Conservation (phyloP, 2,888 invertebrate species). For the Cenopis cana region DNA sequence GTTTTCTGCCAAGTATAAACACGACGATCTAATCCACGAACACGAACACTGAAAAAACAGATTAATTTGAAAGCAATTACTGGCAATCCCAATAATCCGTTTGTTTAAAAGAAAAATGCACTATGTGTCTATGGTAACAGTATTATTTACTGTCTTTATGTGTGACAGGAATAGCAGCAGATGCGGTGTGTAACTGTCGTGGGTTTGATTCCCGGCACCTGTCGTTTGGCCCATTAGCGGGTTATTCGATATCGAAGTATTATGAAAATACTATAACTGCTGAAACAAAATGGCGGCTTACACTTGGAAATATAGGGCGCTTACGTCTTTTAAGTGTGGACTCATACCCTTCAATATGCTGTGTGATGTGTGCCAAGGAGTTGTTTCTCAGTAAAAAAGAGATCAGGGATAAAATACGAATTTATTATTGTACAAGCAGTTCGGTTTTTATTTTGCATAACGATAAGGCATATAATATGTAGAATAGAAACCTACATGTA, state of each 20-base stretch:
- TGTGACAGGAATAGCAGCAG: slow-evolving; percentile 57
- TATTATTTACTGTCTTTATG: slow-evolving; percentile 20
- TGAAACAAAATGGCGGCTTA: neutral
- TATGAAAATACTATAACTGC: slow-evolving; percentile 46
- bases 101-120: slow-evolving; percentile 6
- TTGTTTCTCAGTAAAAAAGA: slow-evolving; percentile 17
- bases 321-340: neutral
- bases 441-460: neutral
- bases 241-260: slow-evolving; percentile 75
- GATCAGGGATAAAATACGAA: slow-evolving; percentile 12
- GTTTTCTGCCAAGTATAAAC: slow-evolving; percentile 5
- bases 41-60: neutral
- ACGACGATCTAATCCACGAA: slow-evolving; percentile 19
- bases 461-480: neutral
- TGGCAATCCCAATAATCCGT: slow-evolving; percentile 23
- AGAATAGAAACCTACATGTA: neutral
- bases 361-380: slow-evolving; percentile 24
- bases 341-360: slow-evolving; percentile 11
- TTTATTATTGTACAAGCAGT: neutral
- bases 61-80: slow-evolving; percentile 40
- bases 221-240: slow-evolving; percentile 81
- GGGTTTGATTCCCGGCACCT: slow-evolving; percentile 81
- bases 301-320: neutral
- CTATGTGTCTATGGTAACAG: slow-evolving; percentile 7
- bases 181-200: slow-evolving; percentile 71